Conservation (phyloP, 1,140 invertebrate genomes). For the Brachionus rubens region DNA sequence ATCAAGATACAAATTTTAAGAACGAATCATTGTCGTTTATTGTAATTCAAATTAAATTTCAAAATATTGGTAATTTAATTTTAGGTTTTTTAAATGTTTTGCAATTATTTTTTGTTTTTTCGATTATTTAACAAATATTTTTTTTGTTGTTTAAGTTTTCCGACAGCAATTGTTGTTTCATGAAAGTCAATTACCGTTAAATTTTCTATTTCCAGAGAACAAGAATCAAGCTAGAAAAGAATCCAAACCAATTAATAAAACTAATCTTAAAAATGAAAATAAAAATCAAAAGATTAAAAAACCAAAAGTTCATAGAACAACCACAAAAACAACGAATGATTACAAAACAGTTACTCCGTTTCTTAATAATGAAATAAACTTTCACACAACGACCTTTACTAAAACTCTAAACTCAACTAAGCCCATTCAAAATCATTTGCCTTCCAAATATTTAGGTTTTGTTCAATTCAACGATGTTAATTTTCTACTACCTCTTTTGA, state of each 20-base stretch:
- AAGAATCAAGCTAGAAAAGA: neutral
- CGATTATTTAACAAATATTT: neutral
- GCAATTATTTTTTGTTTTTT: neutral
- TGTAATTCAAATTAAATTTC: constrained; percentile 2
- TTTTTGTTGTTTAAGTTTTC: neutral
- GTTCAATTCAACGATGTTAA: neutral
- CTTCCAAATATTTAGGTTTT: neutral
- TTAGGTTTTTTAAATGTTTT: too few relatives aligned
- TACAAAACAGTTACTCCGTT: neutral
- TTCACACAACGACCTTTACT: constrained; percentile 25
- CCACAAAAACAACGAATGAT: neutral
- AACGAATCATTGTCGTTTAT: neutral
- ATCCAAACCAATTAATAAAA: neutral
- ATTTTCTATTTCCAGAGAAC: constrained; percentile 18
- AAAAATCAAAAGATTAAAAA: neutral
- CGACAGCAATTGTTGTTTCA: neutral
- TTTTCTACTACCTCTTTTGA: neutral
- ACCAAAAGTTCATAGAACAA: neutral
- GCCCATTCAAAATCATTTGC: neutral
- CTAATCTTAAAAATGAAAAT: neutral
- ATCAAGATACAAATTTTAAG: neutral
- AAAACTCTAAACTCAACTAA: neutral
- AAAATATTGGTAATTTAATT: neutral
- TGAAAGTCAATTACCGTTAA: constrained; percentile 11
- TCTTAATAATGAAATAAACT: neutral